Evolutionary conservation across 2,113 vertebrate species (phyloP).

Genomic region (Perccottus glenii): DNA sequence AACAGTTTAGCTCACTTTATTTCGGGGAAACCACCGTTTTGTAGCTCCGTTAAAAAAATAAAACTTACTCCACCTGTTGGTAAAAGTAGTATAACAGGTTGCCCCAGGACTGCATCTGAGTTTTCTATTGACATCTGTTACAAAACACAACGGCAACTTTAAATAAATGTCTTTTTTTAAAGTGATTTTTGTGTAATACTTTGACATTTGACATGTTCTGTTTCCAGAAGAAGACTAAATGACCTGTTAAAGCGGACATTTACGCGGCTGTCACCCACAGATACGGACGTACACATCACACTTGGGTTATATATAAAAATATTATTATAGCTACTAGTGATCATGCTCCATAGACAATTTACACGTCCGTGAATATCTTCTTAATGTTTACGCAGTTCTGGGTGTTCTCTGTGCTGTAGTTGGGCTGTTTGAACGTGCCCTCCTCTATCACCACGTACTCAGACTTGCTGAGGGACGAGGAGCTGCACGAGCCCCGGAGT

Average conservation of each 20-base stretch:
- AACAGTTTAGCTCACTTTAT: no score
- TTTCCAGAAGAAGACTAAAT: not conserved
- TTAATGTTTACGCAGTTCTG: constrained; percentile 95
- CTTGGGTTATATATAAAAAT: constrained; percentile 50
- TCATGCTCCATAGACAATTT: constrained; percentile 62
- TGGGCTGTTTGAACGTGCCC: constrained; percentile 88
- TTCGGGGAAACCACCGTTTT: no score
- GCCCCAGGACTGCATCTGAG: not conserved
- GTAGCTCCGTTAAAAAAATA: not conserved
- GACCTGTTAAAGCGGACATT: constrained; percentile 54
- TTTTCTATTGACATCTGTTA: not conserved
- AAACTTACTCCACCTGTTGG: constrained; percentile 3
- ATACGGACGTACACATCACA: constrained; percentile 66
- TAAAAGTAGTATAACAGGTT: not conserved
- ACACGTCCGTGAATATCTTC: constrained; percentile 98
- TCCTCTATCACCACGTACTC: constrained; percentile 96
- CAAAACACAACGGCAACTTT: no score
- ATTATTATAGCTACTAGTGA: constrained; percentile 25
- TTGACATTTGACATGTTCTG: not conserved
- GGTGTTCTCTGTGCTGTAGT: constrained; percentile 89
- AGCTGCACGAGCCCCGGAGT: constrained; percentile 88
- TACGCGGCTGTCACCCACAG: constrained; percentile 51
- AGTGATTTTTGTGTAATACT: not conserved
- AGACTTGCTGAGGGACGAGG: constrained; percentile 91
- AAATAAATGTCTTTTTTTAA: no score